A percentile compares a stretch with the other conserved stretches of the same genome.
Evolutionary conservation across 2,797 vertebrate species (phyloP).

Genomic region (Rhinophrynus dorsalis): DNA sequence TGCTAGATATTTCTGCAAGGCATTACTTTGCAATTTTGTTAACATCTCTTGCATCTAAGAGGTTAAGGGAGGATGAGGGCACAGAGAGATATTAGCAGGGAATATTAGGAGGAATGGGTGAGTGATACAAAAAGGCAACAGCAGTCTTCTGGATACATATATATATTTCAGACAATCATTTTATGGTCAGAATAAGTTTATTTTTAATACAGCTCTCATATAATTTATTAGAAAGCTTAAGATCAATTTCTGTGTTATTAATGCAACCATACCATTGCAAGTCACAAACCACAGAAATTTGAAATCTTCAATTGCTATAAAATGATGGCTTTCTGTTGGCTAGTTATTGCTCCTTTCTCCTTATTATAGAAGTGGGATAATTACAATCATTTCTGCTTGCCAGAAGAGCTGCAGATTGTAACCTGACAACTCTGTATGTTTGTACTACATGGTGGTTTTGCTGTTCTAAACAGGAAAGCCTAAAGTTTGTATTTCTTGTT

Average conservation of each 20-base stretch:
- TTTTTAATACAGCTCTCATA: constrained; percentile 56
- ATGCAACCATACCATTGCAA: constrained; percentile 69
- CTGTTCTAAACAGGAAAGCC: constrained; percentile 29
- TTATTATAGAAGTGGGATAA: constrained; percentile 51
- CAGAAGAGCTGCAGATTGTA: constrained; percentile 53
- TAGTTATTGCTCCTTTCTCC: constrained; percentile 54
- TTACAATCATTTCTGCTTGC: constrained; percentile 54
- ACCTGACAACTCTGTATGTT: constrained; percentile 18
- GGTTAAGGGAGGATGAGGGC: no score
- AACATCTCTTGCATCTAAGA: no score
- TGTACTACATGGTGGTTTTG: constrained; percentile 37
- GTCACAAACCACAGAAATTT: constrained; percentile 59
- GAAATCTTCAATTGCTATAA: constrained; percentile 64
- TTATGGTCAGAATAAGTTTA: no score
- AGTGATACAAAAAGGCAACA: no score
- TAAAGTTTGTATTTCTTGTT: background rate
- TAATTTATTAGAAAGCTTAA: constrained; percentile 59
- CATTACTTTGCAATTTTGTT: no score
- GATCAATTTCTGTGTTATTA: constrained; percentile 68
- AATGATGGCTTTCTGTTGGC: constrained; percentile 60
- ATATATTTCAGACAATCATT: no score
- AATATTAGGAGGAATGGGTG: no score
- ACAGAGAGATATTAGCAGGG: no score
- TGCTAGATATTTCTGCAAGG: no score
- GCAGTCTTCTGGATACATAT: no score